Conservation (phyloP, 1,140 invertebrate species). For the Branchinecta lindahli region DNA sequence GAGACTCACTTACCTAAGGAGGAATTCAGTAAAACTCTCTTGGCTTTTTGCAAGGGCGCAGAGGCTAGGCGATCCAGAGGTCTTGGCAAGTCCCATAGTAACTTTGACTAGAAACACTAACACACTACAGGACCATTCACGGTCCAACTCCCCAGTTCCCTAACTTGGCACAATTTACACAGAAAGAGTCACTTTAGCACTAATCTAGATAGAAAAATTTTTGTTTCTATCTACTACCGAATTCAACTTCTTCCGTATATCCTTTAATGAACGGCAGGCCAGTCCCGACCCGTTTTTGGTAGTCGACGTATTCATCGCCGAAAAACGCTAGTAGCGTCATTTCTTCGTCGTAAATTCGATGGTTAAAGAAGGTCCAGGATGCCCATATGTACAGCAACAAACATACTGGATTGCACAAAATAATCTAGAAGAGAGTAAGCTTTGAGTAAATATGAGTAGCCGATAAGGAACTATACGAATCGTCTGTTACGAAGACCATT, state of each 20-base stretch:
- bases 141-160: too few relatives aligned
- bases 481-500: not conserved
- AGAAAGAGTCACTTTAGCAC: too few relatives aligned
- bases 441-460: not conserved
- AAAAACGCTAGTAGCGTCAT: conserved; percentile 85
- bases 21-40: too few relatives aligned
- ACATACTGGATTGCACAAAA: conserved; percentile 84
- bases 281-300: conserved; percentile 69
- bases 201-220: too few relatives aligned
- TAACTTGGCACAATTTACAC: too few relatives aligned
- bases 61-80: too few relatives aligned
- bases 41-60: too few relatives aligned
- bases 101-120: too few relatives aligned
- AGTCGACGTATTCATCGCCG: conserved; percentile 68
- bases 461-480: not conserved
- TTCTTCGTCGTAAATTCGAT: conserved; percentile 78
- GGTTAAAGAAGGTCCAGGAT: conserved; percentile 83
- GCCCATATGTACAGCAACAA: conserved; percentile 56
- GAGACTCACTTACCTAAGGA: too few relatives aligned
- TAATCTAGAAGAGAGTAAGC: conserved; percentile 42
- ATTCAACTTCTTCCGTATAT: conserved; percentile 32
- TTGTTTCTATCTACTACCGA: too few relatives aligned
- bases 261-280: conserved; percentile 86
- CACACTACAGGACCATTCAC: too few relatives aligned
- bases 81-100: too few relatives aligned